Percentiles rank a stretch among this genome's conserved stretches.
phyloP scores from a whole-genome alignment of 2,888 invertebrate genomes.

The Platerodrilus igneus region DNA sequence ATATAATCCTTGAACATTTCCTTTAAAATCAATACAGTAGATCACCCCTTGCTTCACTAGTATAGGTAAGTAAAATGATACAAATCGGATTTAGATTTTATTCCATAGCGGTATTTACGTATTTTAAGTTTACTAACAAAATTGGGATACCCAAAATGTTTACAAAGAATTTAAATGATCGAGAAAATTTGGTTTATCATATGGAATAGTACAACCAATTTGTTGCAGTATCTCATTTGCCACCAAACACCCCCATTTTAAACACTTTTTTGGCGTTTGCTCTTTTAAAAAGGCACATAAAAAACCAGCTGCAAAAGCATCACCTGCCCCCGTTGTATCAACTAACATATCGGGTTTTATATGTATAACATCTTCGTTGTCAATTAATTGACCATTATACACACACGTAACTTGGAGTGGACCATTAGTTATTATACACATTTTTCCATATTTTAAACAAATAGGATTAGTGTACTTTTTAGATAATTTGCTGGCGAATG shows the following conservation, averaged over 20 bases:
- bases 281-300: slow-evolving; percentile 49
- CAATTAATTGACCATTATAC: slow-evolving; percentile 26
- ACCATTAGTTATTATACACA: slow-evolving; percentile 63
- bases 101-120: too few species aligned
- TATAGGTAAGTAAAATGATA: too few species aligned
- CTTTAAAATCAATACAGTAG: too few species aligned
- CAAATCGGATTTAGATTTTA: too few species aligned
- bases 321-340: slow-evolving; percentile 59
- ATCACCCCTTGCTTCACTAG: too few species aligned
- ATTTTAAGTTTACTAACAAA: too few species aligned
- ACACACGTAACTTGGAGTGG: slow-evolving; percentile 52
- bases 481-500: slow-evolving; percentile 29
- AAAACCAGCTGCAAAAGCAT: slow-evolving; percentile 58
- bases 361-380: slow-evolving; percentile 41
- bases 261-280: slow-evolving; percentile 45
- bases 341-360: slow-evolving; percentile 45
- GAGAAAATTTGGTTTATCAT: too few species aligned
- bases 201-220: slow-evolving; percentile 50
- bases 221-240: slow-evolving; percentile 50
- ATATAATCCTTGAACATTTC: too few species aligned
- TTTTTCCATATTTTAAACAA: slow-evolving; percentile 42
- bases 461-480: slow-evolving; percentile 16
- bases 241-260: slow-evolving; percentile 47
- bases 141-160: too few species aligned
- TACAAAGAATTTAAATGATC: too few species aligned